These are phyloP conservation scores for Hymenopus coronatus DNA, from an alignment of 2,888 invertebrate species.

Conservation along the genomic window DNA sequence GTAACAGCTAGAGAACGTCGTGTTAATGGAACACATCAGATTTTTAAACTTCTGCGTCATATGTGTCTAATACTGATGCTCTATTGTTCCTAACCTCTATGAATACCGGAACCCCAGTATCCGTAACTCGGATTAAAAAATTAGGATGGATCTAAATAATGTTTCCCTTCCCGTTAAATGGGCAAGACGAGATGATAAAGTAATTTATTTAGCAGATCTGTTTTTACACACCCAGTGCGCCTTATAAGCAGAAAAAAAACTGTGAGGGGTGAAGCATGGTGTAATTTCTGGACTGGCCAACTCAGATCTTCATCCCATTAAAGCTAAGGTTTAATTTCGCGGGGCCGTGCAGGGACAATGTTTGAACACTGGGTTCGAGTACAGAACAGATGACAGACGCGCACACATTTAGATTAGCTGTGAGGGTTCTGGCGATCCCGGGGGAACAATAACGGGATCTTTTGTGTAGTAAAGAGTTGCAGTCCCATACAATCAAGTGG, in stretches of 20 bases:
- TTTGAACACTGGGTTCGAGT: constrained; percentile 7
- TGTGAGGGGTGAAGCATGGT: neutral
- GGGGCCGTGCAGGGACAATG: neutral
- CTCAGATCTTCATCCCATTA: neutral
- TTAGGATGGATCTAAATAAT: neutral
- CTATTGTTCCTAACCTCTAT: neutral
- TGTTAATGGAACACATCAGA: too few relatives aligned
- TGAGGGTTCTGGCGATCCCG: neutral
- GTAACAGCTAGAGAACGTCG: too few relatives aligned
- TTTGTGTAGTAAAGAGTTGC: neutral
- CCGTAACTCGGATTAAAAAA: neutral
- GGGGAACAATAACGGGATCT: constrained; percentile 14
- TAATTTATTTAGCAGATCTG: neutral
- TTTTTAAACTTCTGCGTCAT: neutral
- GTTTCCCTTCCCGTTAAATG: neutral
- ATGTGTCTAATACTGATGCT: neutral
- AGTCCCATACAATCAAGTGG: constrained; percentile 6
- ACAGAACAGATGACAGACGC: constrained; percentile 17
- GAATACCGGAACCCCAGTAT: neutral
- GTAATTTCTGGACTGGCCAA: neutral
- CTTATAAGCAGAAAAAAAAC: neutral
- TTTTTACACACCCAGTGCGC: neutral
- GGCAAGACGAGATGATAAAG: neutral
- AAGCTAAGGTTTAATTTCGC: neutral
- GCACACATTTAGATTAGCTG: constrained; percentile 16